Percentiles rank a stretch among this genome's conserved stretches.
Evolutionary conservation across 2,113 vertebrate species (phyloP).

Genomic region (Synchiropus splendidus): DNA sequence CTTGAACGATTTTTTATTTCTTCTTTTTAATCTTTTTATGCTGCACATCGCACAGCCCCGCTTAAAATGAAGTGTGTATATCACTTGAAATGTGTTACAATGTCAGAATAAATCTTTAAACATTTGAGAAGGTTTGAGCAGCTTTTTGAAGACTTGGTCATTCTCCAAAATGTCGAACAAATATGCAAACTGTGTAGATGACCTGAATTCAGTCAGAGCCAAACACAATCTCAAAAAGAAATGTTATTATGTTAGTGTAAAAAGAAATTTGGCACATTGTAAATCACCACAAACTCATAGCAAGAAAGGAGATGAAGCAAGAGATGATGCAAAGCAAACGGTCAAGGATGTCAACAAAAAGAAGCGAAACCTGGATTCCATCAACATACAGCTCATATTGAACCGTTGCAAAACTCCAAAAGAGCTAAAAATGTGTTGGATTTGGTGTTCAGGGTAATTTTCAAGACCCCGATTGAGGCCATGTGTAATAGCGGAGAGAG

Average conservation of each 20-base stretch:
- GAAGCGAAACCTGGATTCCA: slow-evolving; percentile 24
- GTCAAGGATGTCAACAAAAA: slow-evolving; percentile 35
- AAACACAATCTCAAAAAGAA: slow-evolving; percentile 19
- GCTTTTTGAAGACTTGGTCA: too few species aligned
- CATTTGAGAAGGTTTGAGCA: too few species aligned
- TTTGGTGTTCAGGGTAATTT: slow-evolving; percentile 37
- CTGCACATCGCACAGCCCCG: too few species aligned
- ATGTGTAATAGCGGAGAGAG: slow-evolving; percentile 14
- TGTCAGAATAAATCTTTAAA: too few species aligned
- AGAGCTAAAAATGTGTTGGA: slow-evolving; percentile 24
- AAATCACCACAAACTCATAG: slow-evolving; percentile 10
- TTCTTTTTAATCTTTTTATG: too few species aligned
- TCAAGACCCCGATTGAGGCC: slow-evolving; percentile 29
- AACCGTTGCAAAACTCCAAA: slow-evolving; percentile 26
- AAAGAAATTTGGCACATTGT: slow-evolving; percentile 29
- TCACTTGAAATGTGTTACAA: too few species aligned
- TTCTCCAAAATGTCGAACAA: too few species aligned
- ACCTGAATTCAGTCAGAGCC: slow-evolving; percentile 19
- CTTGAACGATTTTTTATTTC: too few species aligned
- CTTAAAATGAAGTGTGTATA: too few species aligned
- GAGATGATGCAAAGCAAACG: slow-evolving; percentile 50
- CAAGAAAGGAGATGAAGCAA: slow-evolving; percentile 12
- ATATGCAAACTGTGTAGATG: slow-evolving; percentile 20
- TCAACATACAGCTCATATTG: slow-evolving; percentile 26
- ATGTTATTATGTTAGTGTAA: slow-evolving; percentile 25